Conservation (phyloP, 2,888 invertebrate genomes). For the Incurvaria masculella region DNA sequence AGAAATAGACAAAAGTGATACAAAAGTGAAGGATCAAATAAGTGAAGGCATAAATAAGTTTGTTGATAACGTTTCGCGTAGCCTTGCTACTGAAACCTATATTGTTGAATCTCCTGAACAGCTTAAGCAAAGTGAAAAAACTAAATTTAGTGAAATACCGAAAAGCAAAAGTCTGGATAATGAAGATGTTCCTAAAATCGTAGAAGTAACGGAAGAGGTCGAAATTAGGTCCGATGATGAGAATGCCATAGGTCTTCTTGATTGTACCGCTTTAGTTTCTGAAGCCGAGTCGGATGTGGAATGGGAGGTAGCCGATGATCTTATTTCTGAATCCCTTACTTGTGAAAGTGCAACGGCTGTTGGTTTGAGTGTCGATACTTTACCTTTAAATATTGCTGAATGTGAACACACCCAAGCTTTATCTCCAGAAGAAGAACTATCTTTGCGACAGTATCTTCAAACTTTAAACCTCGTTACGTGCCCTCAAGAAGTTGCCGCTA, state of each 20-base stretch:
- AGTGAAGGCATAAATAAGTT: too few relatives aligned
- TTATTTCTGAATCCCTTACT: slow-evolving; percentile 23
- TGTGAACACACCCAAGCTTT: slow-evolving; percentile 41
- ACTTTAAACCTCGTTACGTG: slow-evolving; percentile 54
- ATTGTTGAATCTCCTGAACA: slow-evolving; percentile 46
- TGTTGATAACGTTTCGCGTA: too few relatives aligned
- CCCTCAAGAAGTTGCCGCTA: slow-evolving; percentile 32
- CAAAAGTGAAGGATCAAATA: too few relatives aligned
- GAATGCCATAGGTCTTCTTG: slow-evolving; percentile 31
- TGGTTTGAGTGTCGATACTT: slow-evolving; percentile 37
- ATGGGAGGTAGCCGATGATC: slow-evolving; percentile 52
- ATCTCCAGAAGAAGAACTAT: slow-evolving; percentile 56
- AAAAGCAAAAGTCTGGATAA: slow-evolving; percentile 53
- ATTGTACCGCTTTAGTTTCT: slow-evolving; percentile 54
- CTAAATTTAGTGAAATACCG: slow-evolving; percentile 28
- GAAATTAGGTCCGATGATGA: slow-evolving; percentile 23
- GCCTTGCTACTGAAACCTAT: slow-evolving; percentile 26
- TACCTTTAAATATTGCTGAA: slow-evolving; percentile 40
- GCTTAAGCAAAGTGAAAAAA: slow-evolving; percentile 25
- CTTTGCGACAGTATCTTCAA: slow-evolving; percentile 52
- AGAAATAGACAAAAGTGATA: too few relatives aligned
- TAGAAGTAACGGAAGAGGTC: slow-evolving; percentile 37
- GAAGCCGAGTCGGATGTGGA: slow-evolving; percentile 64
- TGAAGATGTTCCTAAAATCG: slow-evolving; percentile 42
- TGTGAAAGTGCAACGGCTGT: slow-evolving; percentile 28